Percentiles rank a stretch among this genome's conserved stretches.
Evolutionary conservation across 2,113 vertebrate genomes (phyloP).

Genomic region (Pagrus major): DNA sequence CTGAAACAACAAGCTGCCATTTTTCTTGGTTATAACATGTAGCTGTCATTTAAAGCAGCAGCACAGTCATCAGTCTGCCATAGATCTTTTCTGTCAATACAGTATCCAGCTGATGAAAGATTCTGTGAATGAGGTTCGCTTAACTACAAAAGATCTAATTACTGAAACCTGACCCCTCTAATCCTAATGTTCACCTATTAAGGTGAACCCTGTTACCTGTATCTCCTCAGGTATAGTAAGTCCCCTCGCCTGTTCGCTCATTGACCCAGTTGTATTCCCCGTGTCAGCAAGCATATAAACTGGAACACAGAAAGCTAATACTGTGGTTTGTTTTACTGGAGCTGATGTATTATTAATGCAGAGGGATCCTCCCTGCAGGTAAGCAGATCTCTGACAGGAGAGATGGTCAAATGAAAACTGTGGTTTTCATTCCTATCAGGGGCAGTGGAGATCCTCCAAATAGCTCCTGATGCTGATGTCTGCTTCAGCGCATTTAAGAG

Average conservation of each 20-base stretch:
- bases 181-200: not conserved
- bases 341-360: conserved; percentile 71
- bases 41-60: not conserved
- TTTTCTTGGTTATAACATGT: not conserved
- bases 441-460: conserved; percentile 5
- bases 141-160: conserved; percentile 10
- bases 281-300: conserved; percentile 43
- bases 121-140: conserved; percentile 20
- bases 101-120: conserved; percentile 5
- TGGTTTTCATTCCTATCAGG: conserved; percentile 2
- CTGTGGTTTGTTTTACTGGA: conserved; percentile 63
- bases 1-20: conserved; percentile 8
- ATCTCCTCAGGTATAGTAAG: conserved; percentile 6
- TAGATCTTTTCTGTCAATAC: conserved; percentile 7
- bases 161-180: conserved; percentile 20
- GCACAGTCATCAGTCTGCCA: not conserved
- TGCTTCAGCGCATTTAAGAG: not conserved
- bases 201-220: not conserved
- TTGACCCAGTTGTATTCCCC: conserved; percentile 29
- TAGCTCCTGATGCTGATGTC: not conserved
- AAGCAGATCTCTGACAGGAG: conserved; percentile 31
- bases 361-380: conserved; percentile 43
- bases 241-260: conserved; percentile 1
- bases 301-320: conserved; percentile 67
- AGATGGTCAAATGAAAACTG: not conserved